phyloP scores from a whole-genome alignment of 2,888 invertebrate species.

The Drosophila subquinaria region DNA sequence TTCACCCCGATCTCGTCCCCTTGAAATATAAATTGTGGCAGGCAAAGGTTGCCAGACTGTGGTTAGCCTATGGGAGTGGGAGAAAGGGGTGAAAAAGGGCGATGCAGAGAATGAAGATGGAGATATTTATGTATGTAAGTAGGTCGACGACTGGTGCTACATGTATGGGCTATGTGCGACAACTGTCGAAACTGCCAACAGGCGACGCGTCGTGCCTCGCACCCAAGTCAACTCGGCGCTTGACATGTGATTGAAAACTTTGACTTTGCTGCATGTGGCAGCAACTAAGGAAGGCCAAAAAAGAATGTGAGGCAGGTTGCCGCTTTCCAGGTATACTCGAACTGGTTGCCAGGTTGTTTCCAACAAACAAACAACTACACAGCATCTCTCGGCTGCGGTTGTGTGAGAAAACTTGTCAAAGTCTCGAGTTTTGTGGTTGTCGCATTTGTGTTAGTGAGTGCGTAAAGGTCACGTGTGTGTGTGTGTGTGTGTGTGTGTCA shows the following conservation, averaged over 20 bases:
- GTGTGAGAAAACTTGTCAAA: conserved; percentile 57
- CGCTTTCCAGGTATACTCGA: conserved; percentile 5
- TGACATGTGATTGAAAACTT: conserved; percentile 82
- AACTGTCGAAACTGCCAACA: conserved; percentile 74
- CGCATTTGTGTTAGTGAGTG: background rate
- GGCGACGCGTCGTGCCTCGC: conserved; percentile 48
- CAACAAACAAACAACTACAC: conserved; percentile 38
- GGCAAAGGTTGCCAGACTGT: conserved; percentile 65
- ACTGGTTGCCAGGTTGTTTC: conserved; percentile 32
- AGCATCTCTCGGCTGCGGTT: conserved; percentile 50
- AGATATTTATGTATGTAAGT: background rate
- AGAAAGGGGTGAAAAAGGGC: background rate
- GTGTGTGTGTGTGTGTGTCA: background rate
- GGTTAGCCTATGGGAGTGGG: conserved; percentile 41
- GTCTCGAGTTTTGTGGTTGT: conserved; percentile 24
- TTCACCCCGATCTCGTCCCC: background rate
- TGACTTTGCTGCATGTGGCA: conserved; percentile 78
- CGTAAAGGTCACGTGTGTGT: conserved; percentile 2
- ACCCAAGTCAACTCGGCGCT: conserved; percentile 72
- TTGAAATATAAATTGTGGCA: conserved; percentile 64
- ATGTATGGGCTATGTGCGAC: conserved; percentile 80
- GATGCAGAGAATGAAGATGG: background rate
- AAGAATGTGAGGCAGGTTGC: conserved; percentile 13
- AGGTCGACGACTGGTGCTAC: conserved; percentile 46
- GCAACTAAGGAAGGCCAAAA: conserved; percentile 16